Base-by-base conservation (phyloP, 2,113 vertebrate species). In the Peromyscus leucopus region DNA sequence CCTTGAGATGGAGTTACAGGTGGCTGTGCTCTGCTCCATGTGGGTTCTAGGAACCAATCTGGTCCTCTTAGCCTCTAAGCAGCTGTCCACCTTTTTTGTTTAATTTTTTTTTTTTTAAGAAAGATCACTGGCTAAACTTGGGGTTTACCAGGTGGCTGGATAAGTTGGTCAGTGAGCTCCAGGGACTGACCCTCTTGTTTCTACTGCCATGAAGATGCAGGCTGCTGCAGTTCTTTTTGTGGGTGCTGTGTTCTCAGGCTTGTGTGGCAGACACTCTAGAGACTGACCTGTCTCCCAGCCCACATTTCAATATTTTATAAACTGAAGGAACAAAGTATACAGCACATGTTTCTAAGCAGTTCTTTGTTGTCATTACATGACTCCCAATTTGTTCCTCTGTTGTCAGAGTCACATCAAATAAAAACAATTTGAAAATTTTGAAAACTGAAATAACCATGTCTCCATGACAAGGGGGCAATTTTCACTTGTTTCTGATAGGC, bases 401-500 rank as follows among this genome's bases (percentile, higher is more conserved):
- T 46, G 0, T 67, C 85, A 80, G 1, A 51, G 74, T 59, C 26
- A 78, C 26, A 65, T 39, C 19, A 91, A 63, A 26, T 91, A 79
- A 95, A 91, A 31, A 83, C 67, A 55, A 89, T 65, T 55, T 78
- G n/a, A 24, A 88, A 84, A 26, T 79, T 80, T 28, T 89, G 22
- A 92, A 90, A 91, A 82, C n/a, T 0, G 83, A 96, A 80, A 89
- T 90, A 8, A 87, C 26, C 69, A 24, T 42, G 39, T 85, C 91
- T 91, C 71, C 39, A 21, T 63, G 65, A 96, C 6, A 75, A 75
- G 6, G 93, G 90, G 83, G 22, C 11, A 72, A 42, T 91, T 82
- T 94, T 91, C 17, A 78, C 19, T 80, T 84, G 31, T 61, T 87
- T 93, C 78, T 96, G 26, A 6, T 1, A 95, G 69, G 63, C 71